Conservation (phyloP, 2,113 vertebrate species). For the Falcunculus frontatus region DNA sequence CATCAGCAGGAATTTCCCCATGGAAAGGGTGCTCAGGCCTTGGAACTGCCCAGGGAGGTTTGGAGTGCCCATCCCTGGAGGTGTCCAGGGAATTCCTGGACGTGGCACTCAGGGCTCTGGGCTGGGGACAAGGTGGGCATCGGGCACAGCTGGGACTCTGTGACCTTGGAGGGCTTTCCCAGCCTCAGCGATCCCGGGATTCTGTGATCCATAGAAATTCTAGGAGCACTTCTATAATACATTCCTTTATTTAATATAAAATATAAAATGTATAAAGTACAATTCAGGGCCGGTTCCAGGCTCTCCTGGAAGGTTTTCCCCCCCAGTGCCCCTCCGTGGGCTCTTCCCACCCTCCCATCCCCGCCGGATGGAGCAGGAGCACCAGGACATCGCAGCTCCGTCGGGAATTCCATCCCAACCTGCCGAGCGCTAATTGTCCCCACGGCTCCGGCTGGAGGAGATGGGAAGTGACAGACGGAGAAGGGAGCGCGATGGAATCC, state of each 20-base stretch:
- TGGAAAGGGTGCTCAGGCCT: not conserved
- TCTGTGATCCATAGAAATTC: not conserved
- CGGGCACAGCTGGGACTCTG: fast-evolving
- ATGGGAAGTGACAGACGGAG: slow-evolving; percentile 32
- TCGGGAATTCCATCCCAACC: not conserved
- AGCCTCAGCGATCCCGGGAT: too few relatives aligned
- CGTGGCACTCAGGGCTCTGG: not conserved
- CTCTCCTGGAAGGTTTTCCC: not conserved
- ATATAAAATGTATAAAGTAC: fast-evolving
- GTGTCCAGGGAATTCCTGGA: not conserved
- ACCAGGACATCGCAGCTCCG: not conserved
- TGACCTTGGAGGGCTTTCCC: not conserved
- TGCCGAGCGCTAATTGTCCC: not conserved
- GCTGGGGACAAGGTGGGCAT: not conserved
- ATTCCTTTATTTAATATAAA: fast-evolving
- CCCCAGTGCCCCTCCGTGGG: not conserved
- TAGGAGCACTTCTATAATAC: not conserved
- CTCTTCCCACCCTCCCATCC: not conserved
- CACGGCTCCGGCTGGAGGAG: not conserved
- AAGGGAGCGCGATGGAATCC: not conserved
- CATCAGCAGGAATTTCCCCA: not conserved
- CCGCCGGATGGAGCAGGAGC: not conserved
- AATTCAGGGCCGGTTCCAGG: not conserved
- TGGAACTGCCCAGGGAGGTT: not conserved
- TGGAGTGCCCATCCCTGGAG: not conserved